Base-by-base conservation (phyloP, 2,888 invertebrate genomes). In the Empis stercorea region DNA sequence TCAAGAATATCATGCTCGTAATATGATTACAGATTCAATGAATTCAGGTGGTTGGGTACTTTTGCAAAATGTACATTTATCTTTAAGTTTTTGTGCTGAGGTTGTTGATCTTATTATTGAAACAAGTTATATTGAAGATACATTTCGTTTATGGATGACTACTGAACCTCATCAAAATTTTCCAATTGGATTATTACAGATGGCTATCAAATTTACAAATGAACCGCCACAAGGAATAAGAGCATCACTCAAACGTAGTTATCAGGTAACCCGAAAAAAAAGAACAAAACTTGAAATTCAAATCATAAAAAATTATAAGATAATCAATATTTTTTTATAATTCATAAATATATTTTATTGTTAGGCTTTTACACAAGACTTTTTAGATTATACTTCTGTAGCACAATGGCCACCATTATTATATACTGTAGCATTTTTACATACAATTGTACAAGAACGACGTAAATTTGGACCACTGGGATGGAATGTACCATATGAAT, bases 401-500 rank as follows among this genome's bases (percentile, higher is more conserved):
- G 73, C 82, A 0, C 93, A 94, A 65, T 96, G 95, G 95, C 93
- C 93, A 5, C 91, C 92, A 0, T 72, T 95, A 47, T 71, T 96
- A 14, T 96, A 94, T 58, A 88, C 91, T 0, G 91, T 95, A 0
- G 94, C 92, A 23, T 96, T 96, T 72, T 71, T 96, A 30, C 95
- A 96, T 59, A 95, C 94, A 0, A 87, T 95, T 27, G 84, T 96
- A 1, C 94, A 95, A 70, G 96, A 96, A 66, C 75, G 95, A 52
- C 74, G 95, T 54, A 96, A 96, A 71, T 96, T 94, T 63, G 95
- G 96, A 0, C 92, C 95, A 0, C 76, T 96, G 13, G 95, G 95
- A 10, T 96, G 96, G 96, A 96, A 96, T 64, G 76, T 95, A 53
- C 92, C 94, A 0, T 96, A 96, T 60, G 95, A 96, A 68, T 96